Evolutionary conservation across 1,140 invertebrate genomes (phyloP), one percentile per base, ranked within the genome.

Genomic region (Ceratosolen fusciceps): DNA sequence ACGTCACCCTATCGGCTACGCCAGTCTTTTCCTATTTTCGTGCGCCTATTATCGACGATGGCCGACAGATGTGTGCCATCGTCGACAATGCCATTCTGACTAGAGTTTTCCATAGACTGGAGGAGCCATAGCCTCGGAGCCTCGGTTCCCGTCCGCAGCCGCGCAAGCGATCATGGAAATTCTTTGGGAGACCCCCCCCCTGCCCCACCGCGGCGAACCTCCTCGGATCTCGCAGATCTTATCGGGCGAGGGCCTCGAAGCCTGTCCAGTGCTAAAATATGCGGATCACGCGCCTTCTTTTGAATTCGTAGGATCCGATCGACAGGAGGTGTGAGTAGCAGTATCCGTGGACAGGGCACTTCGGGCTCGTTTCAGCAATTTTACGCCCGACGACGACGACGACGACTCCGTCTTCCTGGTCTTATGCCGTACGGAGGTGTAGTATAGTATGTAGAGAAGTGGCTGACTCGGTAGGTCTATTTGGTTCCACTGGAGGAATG

Each of bases 1-100:
- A 60, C 58, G 58, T 60, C 58, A 60, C 29, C 24, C n/a, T 0
- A 60, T 37, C 34, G 19, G 31, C 60, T n/a, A 19, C 0, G 31
- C 12, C 37, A n/a, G 29, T 65, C 31, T 60, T 60, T 60, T 37
- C 60, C 34, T 65, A 65, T 65, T 65, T 65, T 65, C 60, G 31
- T 65, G 7, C 60, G 34, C 60, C 19, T n/a, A 7, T 0, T 43
- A 43, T 43, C 0, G 16, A n/a, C n/a, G 29, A 65, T n/a, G 29
- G 19, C 29, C 29, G 31, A 19, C 58, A 34, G 29, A 62, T 62
- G 29, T 62, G 34, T 62, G 2, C n/a, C n/a, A n/a, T n/a, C n/a
- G n/a, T n/a, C n/a, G 58, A 62, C 19, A 34, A 62, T 62, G 8
- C 29, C 3, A 62, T 26, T 2, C 29, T 10, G 1, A 10, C 29